Base-by-base conservation (phyloP, 2,113 vertebrate genomes). In the Chaenogobius annularis region DNA sequence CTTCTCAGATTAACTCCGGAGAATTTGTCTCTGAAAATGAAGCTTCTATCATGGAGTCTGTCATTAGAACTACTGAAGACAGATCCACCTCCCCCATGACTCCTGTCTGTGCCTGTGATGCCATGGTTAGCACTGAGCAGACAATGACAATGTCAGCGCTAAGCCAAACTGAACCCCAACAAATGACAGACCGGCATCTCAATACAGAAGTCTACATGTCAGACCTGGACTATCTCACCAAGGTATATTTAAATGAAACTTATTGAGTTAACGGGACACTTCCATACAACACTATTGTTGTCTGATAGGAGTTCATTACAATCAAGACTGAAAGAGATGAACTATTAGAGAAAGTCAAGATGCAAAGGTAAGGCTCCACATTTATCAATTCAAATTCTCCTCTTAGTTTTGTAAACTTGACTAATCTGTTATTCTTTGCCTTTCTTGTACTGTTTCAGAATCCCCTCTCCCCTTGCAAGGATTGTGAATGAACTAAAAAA, bases 171-270 rank as follows among this genome's bases (percentile, higher is more conserved):
- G 35, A 76, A 17, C 48, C 54, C 17, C 61, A 58, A 10, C 48
- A 50, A 40, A 84, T 86, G 2, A 73, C 77, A 13, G 90, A 92
- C 44, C 87, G 89, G 66, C 22, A 61, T n/a, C 20, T 83, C 43
- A 66, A 70, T 9, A 93, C 91, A 22, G 88, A 90, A 8, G 58
- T 94, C 47, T 75, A 65, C 68, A 92, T 92, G 85, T 20, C 78
- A 22, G 92, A 94, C 63, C 74, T 93, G 73, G 89, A 94, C 75
- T 83, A 78, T 44, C 1, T 91, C 0, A 15, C 66, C 31, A 56
- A 86, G 89, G 92, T 93, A 79, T 50, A 64, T 0, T 13, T 26
- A 23, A 23, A 13, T 12, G 26, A 1, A 12, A 46, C 15, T 52
- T 43, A 20, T 15, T 44, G 58, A 13, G 54, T 4, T 11, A 4